phyloP scores from a whole-genome alignment of 2,888 invertebrate genomes.

The Aethes cnicana region DNA sequence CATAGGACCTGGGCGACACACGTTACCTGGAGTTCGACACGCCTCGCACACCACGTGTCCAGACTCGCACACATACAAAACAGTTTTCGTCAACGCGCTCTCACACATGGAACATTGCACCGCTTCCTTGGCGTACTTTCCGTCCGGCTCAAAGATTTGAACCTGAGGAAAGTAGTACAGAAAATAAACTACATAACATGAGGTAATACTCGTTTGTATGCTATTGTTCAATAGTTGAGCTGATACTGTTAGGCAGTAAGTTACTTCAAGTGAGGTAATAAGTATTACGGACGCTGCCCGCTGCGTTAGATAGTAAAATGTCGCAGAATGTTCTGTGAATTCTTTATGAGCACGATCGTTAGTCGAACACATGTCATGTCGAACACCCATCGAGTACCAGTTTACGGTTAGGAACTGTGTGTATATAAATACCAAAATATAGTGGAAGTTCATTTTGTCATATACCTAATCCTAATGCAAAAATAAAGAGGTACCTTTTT shows the following conservation, averaged over 20 bases:
- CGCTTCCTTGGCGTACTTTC: conserved; percentile 2
- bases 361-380: no score
- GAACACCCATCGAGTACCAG: no score
- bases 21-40: conserved; percentile 30
- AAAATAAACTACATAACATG: background rate
- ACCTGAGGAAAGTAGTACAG: background rate
- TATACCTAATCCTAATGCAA: no score
- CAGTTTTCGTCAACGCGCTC: conserved; percentile 24
- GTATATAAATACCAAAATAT: no score
- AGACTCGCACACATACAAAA: conserved; percentile 34
- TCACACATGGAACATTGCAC: conserved; percentile 34
- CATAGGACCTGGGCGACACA: no score
- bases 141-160: conserved; percentile 13
- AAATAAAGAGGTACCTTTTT: no score
- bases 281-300: background rate
- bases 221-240: conserved; percentile 6
- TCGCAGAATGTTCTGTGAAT: conserved; percentile 4
- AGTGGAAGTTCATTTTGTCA: no score
- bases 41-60: conserved; percentile 35
- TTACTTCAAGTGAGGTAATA: conserved; percentile 15
- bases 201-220: conserved; percentile 7
- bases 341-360: conserved; percentile 7
- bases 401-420: no score
- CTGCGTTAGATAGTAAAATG: conserved; percentile 10
- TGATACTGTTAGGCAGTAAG: conserved; percentile 14